Conservation (phyloP, 1,140 invertebrate genomes). For the Psilanteris sp. region DNA sequence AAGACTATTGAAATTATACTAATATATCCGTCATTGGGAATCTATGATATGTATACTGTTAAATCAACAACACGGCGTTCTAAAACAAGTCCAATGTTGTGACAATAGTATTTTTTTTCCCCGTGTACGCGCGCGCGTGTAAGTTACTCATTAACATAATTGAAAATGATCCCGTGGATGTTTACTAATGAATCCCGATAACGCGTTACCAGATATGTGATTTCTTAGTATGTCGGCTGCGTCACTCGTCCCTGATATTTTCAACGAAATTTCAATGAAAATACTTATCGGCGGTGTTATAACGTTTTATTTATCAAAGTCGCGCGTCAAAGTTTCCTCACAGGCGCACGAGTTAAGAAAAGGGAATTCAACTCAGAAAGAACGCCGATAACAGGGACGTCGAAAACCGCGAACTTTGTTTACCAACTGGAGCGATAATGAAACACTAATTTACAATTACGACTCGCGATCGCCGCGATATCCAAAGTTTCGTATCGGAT, state of each 20-base stretch:
- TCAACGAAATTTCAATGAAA: constrained; percentile 30
- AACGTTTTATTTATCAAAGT: constrained; percentile 59
- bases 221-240: constrained; percentile 11
- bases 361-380: constrained; percentile 42
- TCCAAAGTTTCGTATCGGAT: constrained; percentile 4
- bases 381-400: constrained; percentile 48
- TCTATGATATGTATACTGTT: too few species aligned
- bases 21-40: too few species aligned
- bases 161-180: too few species aligned
- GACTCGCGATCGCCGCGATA: constrained; percentile 6
- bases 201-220: neutral
- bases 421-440: constrained; percentile 42
- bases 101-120: too few species aligned
- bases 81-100: too few species aligned
- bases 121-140: too few species aligned
- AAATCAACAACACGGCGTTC: too few species aligned
- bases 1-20: too few species aligned
- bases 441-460: constrained; percentile 57
- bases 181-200: too few species aligned
- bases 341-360: constrained; percentile 31
- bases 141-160: too few species aligned
- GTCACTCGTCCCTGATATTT: constrained; percentile 25
- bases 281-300: constrained; percentile 46
- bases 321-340: constrained; percentile 48
- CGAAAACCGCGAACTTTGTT: constrained; percentile 53